Percentiles rank a stretch among this genome's conserved stretches.
These are phyloP conservation scores for Peromyscus maniculatus DNA, from an alignment of 2,113 vertebrate genomes.

Conservation along the genomic window DNA sequence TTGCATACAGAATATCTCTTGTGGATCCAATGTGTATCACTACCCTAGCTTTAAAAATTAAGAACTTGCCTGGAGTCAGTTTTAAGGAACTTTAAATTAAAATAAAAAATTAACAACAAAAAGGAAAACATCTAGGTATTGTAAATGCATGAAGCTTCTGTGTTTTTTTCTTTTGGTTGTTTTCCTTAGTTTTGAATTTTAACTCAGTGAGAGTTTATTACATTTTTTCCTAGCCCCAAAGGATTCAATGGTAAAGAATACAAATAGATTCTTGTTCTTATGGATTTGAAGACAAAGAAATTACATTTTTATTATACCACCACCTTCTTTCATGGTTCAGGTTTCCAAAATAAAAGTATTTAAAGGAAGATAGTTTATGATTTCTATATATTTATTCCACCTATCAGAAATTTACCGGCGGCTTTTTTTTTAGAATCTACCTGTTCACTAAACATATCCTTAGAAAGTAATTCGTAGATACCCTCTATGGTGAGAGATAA, in stretches of 20 bases:
- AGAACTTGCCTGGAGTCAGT: neutral
- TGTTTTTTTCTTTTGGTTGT: neutral
- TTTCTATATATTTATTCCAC: neutral
- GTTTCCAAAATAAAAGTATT: neutral
- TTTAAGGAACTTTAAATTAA: neutral
- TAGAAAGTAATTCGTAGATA: neutral
- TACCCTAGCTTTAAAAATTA: neutral
- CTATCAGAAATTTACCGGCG: neutral
- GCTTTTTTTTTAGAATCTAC: neutral
- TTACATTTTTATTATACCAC: neutral
- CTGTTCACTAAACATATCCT: neutral
- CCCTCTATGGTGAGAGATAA: neutral
- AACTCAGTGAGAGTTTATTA: neutral
- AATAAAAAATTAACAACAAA: neutral
- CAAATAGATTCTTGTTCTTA: neutral
- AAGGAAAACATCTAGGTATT: neutral
- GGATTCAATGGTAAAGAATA: neutral
- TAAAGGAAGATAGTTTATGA: neutral
- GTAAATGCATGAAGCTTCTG: rapidly evolving
- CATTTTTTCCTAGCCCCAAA: neutral
- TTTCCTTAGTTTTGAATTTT: neutral
- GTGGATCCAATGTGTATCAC: neutral
- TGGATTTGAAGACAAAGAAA: neutral
- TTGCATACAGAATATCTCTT: neutral
- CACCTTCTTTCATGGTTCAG: neutral